A percentile compares a stretch with the other conserved stretches of the same genome.
Evolutionary conservation across 2,888 invertebrate species (phyloP).

Genomic region (Drosophila kambysellisi): DNA sequence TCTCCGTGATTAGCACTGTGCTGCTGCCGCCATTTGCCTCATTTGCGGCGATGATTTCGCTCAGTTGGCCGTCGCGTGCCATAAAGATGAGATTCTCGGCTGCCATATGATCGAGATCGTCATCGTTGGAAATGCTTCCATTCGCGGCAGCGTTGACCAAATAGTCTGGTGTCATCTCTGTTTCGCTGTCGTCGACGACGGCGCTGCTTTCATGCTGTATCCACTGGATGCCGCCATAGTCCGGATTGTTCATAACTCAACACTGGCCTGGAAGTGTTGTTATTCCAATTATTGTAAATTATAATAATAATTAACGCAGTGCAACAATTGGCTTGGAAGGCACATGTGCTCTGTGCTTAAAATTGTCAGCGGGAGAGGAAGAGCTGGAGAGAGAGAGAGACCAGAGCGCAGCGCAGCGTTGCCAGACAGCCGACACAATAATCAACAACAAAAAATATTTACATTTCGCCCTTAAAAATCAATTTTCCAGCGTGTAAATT

Average conservation of each 20-base stretch:
- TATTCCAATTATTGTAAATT: constrained; percentile 24
- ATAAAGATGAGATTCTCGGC: constrained; percentile 88
- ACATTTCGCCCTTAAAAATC: constrained; percentile 7
- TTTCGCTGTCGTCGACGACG: constrained; percentile 40
- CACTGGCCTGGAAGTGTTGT: constrained; percentile 45
- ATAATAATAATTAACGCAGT: constrained; percentile 30
- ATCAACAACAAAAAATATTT: background rate
- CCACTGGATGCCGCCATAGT: constrained; percentile 82
- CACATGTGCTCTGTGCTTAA: constrained; percentile 70
- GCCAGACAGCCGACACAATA: constrained; percentile 39
- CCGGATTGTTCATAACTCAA: constrained; percentile 72
- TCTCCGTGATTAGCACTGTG: constrained; percentile 75
- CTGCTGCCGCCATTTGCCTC: constrained; percentile 61
- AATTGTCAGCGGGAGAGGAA: constrained; percentile 52
- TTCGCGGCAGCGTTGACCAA: constrained; percentile 38
- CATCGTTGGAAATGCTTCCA: constrained; percentile 55
- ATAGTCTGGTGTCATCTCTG: constrained; percentile 45
- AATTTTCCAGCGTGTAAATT: too few relatives aligned
- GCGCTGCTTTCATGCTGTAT: constrained; percentile 75
- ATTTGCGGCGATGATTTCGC: constrained; percentile 79
- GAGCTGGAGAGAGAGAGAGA: background rate
- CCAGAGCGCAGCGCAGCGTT: constrained; percentile 50
- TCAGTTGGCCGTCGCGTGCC: constrained; percentile 86
- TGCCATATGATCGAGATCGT: constrained; percentile 87
- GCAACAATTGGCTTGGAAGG: constrained; percentile 68